These are phyloP conservation scores for Argyresthia albistria DNA, from an alignment of 2,888 invertebrate genomes.

Conservation along the genomic window DNA sequence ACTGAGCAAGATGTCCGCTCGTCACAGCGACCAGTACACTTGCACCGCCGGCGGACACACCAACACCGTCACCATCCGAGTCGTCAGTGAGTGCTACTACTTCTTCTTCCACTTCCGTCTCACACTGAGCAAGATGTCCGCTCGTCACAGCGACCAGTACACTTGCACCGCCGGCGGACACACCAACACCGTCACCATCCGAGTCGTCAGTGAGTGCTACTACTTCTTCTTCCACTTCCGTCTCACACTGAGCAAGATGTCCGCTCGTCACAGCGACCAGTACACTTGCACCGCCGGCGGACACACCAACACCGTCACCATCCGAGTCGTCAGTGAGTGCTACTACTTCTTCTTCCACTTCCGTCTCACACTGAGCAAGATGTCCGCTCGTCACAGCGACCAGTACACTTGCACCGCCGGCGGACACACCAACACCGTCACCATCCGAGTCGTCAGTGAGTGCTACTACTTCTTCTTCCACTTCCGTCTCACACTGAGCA, in stretches of 20 bases:
- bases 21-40: slow-evolving; percentile 88
- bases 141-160: slow-evolving; percentile 86
- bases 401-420: slow-evolving; percentile 88
- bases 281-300: slow-evolving; percentile 89
- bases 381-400: slow-evolving; percentile 85
- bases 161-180: slow-evolving; percentile 88
- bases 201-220: slow-evolving; percentile 85
- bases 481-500: slow-evolving; percentile 85
- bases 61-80: slow-evolving; percentile 80
- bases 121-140: slow-evolving; percentile 85
- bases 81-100: slow-evolving; percentile 86
- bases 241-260: slow-evolving; percentile 85
- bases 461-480: no score
- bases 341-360: no score
- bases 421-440: slow-evolving; percentile 83
- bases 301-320: slow-evolving; percentile 80
- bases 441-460: slow-evolving; percentile 84
- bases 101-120: slow-evolving; percentile 87
- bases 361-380: slow-evolving; percentile 85
- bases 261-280: slow-evolving; percentile 84
- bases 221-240: no score
- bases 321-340: slow-evolving; percentile 85
- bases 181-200: slow-evolving; percentile 81
- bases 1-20: slow-evolving; percentile 84
- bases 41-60: slow-evolving; percentile 87